Percentiles rank a stretch among this genome's conserved stretches.
phyloP scores from a whole-genome alignment of 2,888 invertebrate species.

The Troglohyphantes excavatus region DNA sequence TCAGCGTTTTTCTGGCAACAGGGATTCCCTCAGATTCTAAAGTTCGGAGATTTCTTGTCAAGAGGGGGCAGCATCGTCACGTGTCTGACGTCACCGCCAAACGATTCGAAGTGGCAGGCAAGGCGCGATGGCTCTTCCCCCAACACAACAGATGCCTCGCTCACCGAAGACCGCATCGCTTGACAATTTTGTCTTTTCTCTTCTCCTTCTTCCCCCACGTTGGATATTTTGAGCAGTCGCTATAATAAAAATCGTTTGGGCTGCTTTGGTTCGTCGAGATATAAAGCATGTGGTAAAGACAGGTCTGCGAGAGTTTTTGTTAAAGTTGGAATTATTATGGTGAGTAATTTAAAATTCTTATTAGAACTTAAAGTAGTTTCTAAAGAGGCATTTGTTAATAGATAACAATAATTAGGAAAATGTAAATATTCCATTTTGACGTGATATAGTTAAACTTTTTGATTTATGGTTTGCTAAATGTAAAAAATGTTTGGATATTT shows the following conservation, averaged over 20 bases:
- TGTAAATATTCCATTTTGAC: too few species aligned
- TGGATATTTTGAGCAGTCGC: constrained; percentile 65
- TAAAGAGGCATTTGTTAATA: too few species aligned
- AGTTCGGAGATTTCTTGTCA: not conserved
- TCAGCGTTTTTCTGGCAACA: too few species aligned
- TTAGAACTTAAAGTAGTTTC: too few species aligned
- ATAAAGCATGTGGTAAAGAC: constrained; percentile 11
- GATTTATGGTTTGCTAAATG: too few species aligned
- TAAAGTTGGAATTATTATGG: not conserved
- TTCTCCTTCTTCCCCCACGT: not conserved
- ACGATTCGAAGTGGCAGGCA: constrained; percentile 58
- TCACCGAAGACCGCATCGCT: constrained; percentile 17
- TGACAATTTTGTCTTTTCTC: constrained; percentile 29
- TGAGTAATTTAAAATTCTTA: not conserved
- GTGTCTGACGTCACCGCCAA: constrained; percentile 67
- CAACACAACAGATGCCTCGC: constrained; percentile 54
- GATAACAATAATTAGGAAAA: too few species aligned
- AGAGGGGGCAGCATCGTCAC: constrained; percentile 26
- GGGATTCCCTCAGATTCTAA: not conserved
- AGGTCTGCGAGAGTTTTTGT: not conserved
- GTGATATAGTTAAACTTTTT: too few species aligned
- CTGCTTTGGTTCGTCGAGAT: constrained; percentile 48
- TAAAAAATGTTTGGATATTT: too few species aligned
- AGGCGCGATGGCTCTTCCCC: constrained; percentile 49
- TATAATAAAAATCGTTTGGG: constrained; percentile 42